Percentiles rank a stretch among this genome's conserved stretches.
Conservation (phyloP, 2,113 vertebrate species). For the Rhabdornis inornatus region DNA sequence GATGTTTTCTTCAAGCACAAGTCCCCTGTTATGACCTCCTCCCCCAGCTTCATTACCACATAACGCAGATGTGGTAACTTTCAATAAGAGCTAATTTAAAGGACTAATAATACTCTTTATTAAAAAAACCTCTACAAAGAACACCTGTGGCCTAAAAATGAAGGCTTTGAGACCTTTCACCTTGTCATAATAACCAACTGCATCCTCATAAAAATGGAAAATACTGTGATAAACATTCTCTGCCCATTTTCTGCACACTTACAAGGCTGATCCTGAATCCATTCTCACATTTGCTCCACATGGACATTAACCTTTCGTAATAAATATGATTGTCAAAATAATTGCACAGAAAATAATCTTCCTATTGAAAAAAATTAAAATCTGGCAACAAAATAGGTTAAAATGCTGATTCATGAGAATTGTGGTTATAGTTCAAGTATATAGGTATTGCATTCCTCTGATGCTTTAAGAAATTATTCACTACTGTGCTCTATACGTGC, state of each 20-base stretch:
- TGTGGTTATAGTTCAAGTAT: neutral
- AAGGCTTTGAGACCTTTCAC: conserved; percentile 56
- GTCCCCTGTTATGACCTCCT: conserved; percentile 55
- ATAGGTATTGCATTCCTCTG: neutral
- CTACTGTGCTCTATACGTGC: neutral
- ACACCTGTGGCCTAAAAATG: conserved; percentile 63
- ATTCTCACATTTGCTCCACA: neutral
- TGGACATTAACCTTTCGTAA: neutral
- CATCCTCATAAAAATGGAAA: conserved; percentile 60
- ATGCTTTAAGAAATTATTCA: neutral
- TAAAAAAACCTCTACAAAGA: conserved; percentile 54
- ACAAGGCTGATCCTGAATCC: neutral
- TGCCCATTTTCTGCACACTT: conserved; percentile 22
- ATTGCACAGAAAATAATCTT: neutral
- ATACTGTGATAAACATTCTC: conserved; percentile 42
- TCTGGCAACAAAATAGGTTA: neutral
- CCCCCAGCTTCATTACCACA: conserved; percentile 54
- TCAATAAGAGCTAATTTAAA: conserved; percentile 68
- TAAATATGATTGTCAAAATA: neutral
- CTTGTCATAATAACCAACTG: conserved; percentile 57
- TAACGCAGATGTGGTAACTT: conserved; percentile 51
- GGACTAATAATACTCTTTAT: conserved; percentile 68
- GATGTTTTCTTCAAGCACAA: conserved; percentile 58
- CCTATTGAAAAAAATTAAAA: neutral
- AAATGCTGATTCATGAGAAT: neutral